A percentile compares a stretch with the other conserved stretches of the same genome.
Evolutionary conservation across 2,113 vertebrate genomes (phyloP).

Genomic region (Kryptolebias marmoratus): DNA sequence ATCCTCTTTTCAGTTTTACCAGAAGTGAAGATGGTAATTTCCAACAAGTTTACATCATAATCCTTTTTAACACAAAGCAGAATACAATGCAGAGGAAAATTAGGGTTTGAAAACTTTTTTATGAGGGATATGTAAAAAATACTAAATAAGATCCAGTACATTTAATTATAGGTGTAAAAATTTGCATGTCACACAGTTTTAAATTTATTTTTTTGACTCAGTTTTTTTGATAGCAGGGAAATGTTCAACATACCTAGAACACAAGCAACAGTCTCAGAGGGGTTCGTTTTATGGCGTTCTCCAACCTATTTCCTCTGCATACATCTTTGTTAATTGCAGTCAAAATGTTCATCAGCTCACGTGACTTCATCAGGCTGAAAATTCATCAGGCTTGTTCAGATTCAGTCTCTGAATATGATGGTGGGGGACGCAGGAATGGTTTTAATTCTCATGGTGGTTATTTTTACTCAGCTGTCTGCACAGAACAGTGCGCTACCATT

Average conservation of each 20-base stretch:
- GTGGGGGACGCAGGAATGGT: neutral
- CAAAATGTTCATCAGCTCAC: neutral
- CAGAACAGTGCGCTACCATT: neutral
- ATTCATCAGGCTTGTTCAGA: neutral
- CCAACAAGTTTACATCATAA: neutral
- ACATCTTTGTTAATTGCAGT: neutral
- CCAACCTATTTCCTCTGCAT: neutral
- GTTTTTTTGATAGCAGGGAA: too few species aligned
- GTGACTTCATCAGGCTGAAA: neutral
- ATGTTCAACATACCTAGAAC: too few species aligned
- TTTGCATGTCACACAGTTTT: too few species aligned
- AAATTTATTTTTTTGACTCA: too few species aligned
- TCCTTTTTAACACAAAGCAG: conserved; percentile 6
- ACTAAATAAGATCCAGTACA: neutral
- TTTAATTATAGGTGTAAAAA: neutral
- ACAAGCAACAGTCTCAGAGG: too few species aligned
- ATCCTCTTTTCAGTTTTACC: neutral
- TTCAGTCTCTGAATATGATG: neutral
- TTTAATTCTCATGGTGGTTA: neutral
- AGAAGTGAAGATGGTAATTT: neutral
- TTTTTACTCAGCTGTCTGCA: neutral
- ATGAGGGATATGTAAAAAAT: neutral
- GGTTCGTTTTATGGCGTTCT: too few species aligned
- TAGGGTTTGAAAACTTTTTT: neutral
- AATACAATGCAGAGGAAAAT: neutral